Evolutionary conservation across 2,888 invertebrate species (phyloP).

Genomic region (Trichopria drosophilae): DNA sequence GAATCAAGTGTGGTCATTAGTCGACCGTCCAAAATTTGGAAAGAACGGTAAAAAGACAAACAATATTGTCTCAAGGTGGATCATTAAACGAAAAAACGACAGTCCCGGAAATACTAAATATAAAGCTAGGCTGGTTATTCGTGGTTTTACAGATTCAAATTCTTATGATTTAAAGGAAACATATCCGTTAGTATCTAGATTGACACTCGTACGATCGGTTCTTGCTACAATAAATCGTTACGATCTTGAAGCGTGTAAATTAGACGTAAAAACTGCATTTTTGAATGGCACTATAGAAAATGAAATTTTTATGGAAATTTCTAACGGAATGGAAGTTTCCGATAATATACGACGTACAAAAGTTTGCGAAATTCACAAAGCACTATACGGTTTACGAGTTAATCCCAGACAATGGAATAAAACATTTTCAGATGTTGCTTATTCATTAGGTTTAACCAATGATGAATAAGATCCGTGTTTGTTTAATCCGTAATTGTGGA

Average conservation of each 20-base stretch:
- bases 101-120: too few species aligned
- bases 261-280: constrained; percentile 36
- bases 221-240: constrained; percentile 15
- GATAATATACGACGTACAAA: constrained; percentile 5
- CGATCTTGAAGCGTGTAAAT: constrained; percentile 10
- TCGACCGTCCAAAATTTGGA: too few species aligned
- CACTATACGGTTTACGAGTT: constrained; percentile 25
- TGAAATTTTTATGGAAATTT: constrained; percentile 8
- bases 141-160: constrained; percentile 16
- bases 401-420: constrained; percentile 29
- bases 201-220: constrained; percentile 17
- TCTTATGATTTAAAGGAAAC: constrained; percentile 26
- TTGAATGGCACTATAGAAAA: constrained; percentile 30
- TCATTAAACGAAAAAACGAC: too few species aligned
- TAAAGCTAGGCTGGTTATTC: too few species aligned
- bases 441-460: too few species aligned
- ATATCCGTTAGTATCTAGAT: constrained; percentile 28
- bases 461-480: too few species aligned
- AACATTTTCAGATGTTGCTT: constrained; percentile 25
- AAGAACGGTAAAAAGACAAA: too few species aligned
- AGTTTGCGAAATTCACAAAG: constrained; percentile 30
- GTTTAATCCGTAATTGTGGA: too few species aligned
- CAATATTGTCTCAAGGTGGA: too few species aligned
- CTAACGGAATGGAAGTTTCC: neutral
- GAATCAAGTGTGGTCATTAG: too few species aligned